These are phyloP conservation scores for Agriotes lineatus DNA, from an alignment of 2,888 invertebrate genomes.

Conservation along the genomic window DNA sequence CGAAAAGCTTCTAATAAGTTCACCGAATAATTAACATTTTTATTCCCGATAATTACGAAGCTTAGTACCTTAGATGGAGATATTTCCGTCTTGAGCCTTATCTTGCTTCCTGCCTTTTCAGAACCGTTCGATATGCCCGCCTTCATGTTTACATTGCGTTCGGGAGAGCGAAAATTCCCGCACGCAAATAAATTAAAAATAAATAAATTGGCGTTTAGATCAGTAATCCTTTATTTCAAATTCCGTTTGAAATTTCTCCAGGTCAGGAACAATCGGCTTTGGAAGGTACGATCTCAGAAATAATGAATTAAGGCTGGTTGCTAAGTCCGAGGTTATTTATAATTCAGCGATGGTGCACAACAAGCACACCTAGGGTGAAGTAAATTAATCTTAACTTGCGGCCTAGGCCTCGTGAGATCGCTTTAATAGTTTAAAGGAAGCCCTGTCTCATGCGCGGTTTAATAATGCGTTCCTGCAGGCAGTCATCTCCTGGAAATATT, in stretches of 20 bases:
- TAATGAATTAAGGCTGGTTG: conserved; percentile 8
- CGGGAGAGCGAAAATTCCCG: neutral
- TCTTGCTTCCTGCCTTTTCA: neutral
- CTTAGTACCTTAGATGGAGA: neutral
- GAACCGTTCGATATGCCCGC: neutral
- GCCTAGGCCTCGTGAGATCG: conserved; percentile 21
- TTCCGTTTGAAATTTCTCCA: neutral
- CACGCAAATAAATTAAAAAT: neutral
- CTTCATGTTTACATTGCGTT: neutral
- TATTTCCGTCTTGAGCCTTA: neutral
- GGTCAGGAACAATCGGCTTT: neutral
- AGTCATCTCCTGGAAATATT: conserved; percentile 13
- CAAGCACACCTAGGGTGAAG: conserved; percentile 31
- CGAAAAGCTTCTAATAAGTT: neutral
- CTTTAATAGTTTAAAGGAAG: conserved; percentile 30
- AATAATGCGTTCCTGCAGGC: conserved; percentile 21
- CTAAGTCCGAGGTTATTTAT: conserved; percentile 19
- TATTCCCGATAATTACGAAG: neutral
- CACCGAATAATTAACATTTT: neutral
- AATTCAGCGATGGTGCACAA: conserved; percentile 22
- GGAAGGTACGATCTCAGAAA: neutral
- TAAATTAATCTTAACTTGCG: conserved; percentile 37
- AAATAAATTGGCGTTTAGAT: neutral
- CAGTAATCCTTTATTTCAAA: neutral
- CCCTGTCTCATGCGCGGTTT: conserved; percentile 25